Evolutionary conservation across 1,140 invertebrate genomes (phyloP), one percentile per base, ranked within the genome.

Genomic region (Caenorhabditis remanei): DNA sequence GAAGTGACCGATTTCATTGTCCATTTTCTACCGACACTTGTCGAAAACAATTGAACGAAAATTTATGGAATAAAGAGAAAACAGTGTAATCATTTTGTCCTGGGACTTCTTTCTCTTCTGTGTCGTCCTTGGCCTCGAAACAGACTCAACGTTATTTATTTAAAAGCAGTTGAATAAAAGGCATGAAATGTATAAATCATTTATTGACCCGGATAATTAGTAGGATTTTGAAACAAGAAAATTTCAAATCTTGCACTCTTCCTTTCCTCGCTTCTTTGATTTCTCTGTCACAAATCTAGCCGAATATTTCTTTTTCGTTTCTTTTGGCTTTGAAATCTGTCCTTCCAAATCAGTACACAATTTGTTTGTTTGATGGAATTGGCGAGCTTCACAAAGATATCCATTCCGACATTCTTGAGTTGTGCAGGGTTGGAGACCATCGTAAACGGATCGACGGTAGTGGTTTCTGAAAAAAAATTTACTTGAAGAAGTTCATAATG

Each of bases 311-410:
- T 79, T 79, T n/a, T 79, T 79, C 21, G 13, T 50, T 6, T 5
- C 21, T 9, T 79, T n/a, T 19, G 71, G 71, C 14, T 79, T 79
- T n/a, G 21, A 2, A 43, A 50, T 50, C 24, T 40, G 40, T 24
- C 71, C 71, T 53, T 79, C 71, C n/a, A 79, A 79, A 79, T 79
- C 71, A 41, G 71, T 79, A 24, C 71, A 79, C n/a, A 79, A 24
- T n/a, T 79, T 14, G 9, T 79, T 41, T 0, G 71, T 79, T n/a
- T 79, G 71, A 50, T 79, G 71, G 46, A 79, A 79, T 79, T 79
- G 71, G 11, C 71, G 71, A 13, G 71, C 71, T 13, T 79, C 71
- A 50, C 71, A 79, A 50, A 79, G 43, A 43, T 50, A 79, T 32
- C 71, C 71, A n/a, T 79, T 79, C 14, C 71, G 71, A 13, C 71